A percentile compares a stretch with the other conserved stretches of the same genome.
phyloP scores from a whole-genome alignment of 2,113 vertebrate species.

The Saguinus imperator region DNA sequence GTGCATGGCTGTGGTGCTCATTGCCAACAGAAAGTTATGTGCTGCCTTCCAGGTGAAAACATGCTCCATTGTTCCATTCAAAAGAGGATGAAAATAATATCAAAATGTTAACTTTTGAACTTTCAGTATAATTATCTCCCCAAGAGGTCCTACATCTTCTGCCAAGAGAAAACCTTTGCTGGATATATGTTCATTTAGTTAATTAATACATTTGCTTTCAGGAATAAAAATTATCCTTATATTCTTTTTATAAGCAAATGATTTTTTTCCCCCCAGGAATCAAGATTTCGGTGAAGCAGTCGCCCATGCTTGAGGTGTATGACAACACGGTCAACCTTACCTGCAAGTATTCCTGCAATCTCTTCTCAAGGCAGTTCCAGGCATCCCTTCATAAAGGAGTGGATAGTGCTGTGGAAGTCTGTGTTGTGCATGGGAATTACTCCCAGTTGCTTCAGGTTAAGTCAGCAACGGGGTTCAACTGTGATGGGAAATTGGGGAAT shows the following conservation, averaged over 20 bases:
- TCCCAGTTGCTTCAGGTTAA: constrained; percentile 47
- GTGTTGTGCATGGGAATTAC: constrained; percentile 79
- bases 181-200: constrained; percentile 25
- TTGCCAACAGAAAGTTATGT: not conserved
- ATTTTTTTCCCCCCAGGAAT: constrained; percentile 79
- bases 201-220: constrained; percentile 42
- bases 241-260: constrained; percentile 69
- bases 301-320: constrained; percentile 68
- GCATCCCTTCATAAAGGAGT: constrained; percentile 83
- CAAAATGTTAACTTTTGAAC: not conserved
- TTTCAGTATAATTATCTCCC: not conserved
- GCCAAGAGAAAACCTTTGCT: constrained; percentile 24
- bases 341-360: constrained; percentile 84
- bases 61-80: not conserved
- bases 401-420: constrained; percentile 80
- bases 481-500: constrained; percentile 57
- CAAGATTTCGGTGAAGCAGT: constrained; percentile 84
- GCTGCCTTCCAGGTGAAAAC: constrained; percentile 33
- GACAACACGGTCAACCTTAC: constrained; percentile 75
- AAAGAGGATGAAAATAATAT: not conserved
- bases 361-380: constrained; percentile 80
- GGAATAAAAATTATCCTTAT: not conserved
- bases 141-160: constrained; percentile 25
- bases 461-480: constrained; percentile 75
- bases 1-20: not conserved